phyloP scores from a whole-genome alignment of 2,888 invertebrate species.

The Geotrupes spiniger region DNA sequence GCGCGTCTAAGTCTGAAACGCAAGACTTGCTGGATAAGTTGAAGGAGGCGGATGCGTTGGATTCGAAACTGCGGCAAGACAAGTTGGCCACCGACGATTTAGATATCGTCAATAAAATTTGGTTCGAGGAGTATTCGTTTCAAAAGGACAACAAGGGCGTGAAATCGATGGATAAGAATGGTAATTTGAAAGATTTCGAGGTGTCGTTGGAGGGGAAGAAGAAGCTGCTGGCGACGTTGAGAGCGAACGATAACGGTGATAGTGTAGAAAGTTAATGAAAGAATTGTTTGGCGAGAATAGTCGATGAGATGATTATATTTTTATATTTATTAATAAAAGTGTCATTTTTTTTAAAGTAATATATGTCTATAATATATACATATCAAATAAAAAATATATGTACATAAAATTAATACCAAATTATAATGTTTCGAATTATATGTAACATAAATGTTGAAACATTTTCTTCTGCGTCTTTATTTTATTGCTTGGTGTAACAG shows the following conservation, averaged over 20 bases:
- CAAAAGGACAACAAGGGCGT: conserved; percentile 21
- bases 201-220: conserved; percentile 49
- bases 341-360: no score
- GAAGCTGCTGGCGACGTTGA: conserved; percentile 60
- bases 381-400: no score
- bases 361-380: conserved; percentile 7
- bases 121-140: conserved; percentile 41
- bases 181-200: conserved; percentile 33
- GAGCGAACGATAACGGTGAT: conserved; percentile 59
- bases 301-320: conserved; percentile 10
- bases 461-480: no score
- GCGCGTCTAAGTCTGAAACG: conserved; percentile 50
- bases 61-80: conserved; percentile 46
- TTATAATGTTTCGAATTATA: no score
- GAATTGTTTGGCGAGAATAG: conserved; percentile 34
- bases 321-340: background rate
- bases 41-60: conserved; percentile 54
- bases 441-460: no score
- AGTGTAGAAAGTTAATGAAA: conserved; percentile 39
- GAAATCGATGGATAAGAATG: conserved; percentile 26
- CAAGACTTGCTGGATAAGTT: conserved; percentile 54
- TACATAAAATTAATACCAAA: no score
- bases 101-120: conserved; percentile 41
- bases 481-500: no score
- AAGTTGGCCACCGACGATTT: conserved; percentile 28